Conservation (phyloP, 1,140 invertebrate species). For the Anoplophora glabripennis region DNA sequence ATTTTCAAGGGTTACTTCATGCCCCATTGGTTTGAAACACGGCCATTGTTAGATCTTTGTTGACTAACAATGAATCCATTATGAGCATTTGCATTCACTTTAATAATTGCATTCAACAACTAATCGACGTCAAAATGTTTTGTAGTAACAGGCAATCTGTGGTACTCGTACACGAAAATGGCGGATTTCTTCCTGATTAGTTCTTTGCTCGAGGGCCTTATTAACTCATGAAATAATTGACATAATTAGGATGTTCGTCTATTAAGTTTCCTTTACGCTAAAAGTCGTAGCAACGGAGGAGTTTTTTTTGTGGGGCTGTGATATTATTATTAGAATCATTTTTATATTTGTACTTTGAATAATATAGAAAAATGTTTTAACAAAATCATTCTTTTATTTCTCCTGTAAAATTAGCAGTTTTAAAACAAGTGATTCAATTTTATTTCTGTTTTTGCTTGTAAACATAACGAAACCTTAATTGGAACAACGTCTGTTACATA, state of each 20-base stretch:
- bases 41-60: constrained; percentile 39
- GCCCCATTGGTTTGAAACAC: constrained; percentile 41
- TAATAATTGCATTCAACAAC: constrained; percentile 39
- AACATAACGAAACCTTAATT: too few species aligned
- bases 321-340: too few species aligned
- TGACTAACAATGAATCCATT: constrained; percentile 35
- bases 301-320: too few species aligned
- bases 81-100: constrained; percentile 35
- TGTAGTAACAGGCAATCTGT: constrained; percentile 23
- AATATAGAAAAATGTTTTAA: too few species aligned
- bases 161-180: constrained; percentile 22
- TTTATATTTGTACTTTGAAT: too few species aligned
- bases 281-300: too few species aligned
- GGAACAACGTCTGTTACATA: too few species aligned
- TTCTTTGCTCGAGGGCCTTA: background rate
- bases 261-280: too few species aligned
- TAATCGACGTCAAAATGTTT: constrained; percentile 34
- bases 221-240: background rate
- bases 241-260: background rate
- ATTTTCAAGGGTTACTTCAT: constrained; percentile 40
- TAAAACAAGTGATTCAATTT: too few species aligned
- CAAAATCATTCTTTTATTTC: too few species aligned
- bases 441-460: too few species aligned
- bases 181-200: constrained; percentile 23
- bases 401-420: too few species aligned